Percentiles rank a stretch among this genome's conserved stretches.
Evolutionary conservation across 2,113 vertebrate genomes (phyloP).

Genomic region (Scomber scombrus): DNA sequence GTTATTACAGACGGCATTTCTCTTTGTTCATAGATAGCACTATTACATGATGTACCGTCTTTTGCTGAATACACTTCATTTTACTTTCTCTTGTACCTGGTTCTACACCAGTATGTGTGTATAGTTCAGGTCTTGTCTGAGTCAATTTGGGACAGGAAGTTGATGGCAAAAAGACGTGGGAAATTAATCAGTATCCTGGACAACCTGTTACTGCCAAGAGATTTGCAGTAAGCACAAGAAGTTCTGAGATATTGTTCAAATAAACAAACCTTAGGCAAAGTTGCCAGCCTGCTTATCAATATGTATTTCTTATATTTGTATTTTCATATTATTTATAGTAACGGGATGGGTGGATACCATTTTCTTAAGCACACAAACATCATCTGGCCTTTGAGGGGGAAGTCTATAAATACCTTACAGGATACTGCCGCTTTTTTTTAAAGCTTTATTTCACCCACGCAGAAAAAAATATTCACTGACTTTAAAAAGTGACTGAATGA

Average conservation of each 20-base stretch:
- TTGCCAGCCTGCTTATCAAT: background rate
- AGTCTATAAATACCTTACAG: slow-evolving; percentile 19
- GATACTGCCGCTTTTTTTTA: background rate
- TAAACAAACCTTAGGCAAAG: background rate
- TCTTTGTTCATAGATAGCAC: background rate
- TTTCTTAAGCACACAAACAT: slow-evolving; percentile 3
- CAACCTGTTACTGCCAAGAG: slow-evolving; percentile 2
- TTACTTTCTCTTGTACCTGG: background rate
- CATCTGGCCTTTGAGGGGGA: slow-evolving; percentile 10
- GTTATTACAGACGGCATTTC: too few species aligned
- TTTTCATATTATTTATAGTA: background rate
- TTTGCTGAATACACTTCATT: background rate
- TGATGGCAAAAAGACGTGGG: background rate
- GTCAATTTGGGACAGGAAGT: background rate
- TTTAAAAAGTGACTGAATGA: background rate
- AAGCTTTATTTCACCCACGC: background rate
- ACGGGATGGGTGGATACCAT: too few species aligned
- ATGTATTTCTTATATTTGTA: background rate
- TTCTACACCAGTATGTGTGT: background rate
- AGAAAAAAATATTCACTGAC: too few species aligned
- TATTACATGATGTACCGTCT: background rate
- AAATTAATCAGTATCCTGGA: slow-evolving; percentile 11
- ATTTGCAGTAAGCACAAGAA: slow-evolving; percentile 6
- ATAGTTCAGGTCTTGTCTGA: background rate
- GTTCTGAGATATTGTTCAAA: background rate